A percentile compares a stretch with the other conserved stretches of the same genome.
Conservation (phyloP, 2,888 invertebrate species). For the Nephrocerus scutellatus region DNA sequence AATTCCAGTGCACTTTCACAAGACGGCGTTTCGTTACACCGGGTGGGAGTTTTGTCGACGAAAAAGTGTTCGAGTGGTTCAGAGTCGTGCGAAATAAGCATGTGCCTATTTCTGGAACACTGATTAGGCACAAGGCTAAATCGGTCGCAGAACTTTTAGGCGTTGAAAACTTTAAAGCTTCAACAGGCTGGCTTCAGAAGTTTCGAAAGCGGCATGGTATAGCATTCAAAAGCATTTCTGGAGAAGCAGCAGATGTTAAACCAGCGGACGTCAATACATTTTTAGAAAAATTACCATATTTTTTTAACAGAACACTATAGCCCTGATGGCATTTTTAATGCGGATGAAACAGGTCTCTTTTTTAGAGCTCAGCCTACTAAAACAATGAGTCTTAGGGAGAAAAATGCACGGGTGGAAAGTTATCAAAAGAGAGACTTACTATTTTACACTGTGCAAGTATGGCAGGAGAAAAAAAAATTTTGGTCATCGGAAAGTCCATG, state of each 20-base stretch:
- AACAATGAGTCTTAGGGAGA: constrained; percentile 28
- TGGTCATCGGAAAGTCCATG: constrained; percentile 24
- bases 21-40: constrained; percentile 6
- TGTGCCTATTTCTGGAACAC: constrained; percentile 3
- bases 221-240: constrained; percentile 11
- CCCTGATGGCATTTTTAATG: constrained; percentile 13
- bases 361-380: constrained; percentile 30
- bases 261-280: constrained; percentile 11
- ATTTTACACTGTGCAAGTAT: constrained; percentile 26
- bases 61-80: constrained; percentile 8
- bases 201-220: constrained; percentile 10
- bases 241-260: constrained; percentile 11
- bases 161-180: constrained; percentile 6
- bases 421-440: constrained; percentile 28
- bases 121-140: constrained; percentile 5
- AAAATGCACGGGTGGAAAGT: constrained; percentile 29
- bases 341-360: constrained; percentile 31
- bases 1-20: constrained; percentile 4
- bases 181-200: constrained; percentile 10
- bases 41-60: constrained; percentile 5
- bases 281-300: constrained; percentile 6
- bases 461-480: constrained; percentile 23
- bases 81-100: constrained; percentile 3
- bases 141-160: constrained; percentile 3
- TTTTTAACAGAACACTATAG: constrained; percentile 9